Percentiles rank a stretch among this genome's conserved stretches.
Conservation (phyloP, 92 coral and sea anemone genomes). For the Palythoa grandis region DNA sequence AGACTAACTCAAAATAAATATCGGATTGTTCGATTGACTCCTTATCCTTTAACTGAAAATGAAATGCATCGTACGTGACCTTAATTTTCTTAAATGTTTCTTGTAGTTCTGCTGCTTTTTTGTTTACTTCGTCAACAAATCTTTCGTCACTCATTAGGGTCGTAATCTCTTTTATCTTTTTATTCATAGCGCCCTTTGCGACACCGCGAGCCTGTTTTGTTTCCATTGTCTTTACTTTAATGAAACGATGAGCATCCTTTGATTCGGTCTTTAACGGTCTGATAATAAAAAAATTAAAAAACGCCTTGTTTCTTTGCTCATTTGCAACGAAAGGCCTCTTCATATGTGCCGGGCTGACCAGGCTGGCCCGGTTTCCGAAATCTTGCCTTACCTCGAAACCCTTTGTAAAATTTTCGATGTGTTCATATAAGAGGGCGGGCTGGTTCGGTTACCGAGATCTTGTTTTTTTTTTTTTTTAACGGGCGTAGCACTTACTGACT, state of each 20-base stretch:
- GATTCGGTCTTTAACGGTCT: background rate
- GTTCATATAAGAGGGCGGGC: too few relatives aligned
- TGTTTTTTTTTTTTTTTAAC: too few relatives aligned
- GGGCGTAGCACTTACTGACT: too few relatives aligned
- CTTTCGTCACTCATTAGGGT: slow-evolving; percentile 35
- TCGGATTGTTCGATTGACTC: slow-evolving; percentile 29
- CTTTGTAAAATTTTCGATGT: too few relatives aligned
- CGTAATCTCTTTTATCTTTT: slow-evolving; percentile 44
- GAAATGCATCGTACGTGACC: slow-evolving; percentile 31
- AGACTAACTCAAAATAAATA: background rate
- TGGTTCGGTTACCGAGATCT: too few relatives aligned
- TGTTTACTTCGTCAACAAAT: slow-evolving; percentile 13
- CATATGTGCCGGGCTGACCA: too few relatives aligned
- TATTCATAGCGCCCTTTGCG: slow-evolving; percentile 20
- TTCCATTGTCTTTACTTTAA: background rate
- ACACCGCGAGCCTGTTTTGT: background rate
- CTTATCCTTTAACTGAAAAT: background rate
- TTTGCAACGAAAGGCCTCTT: too few relatives aligned
- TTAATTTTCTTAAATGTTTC: slow-evolving; percentile 26
- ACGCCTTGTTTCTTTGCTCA: background rate
- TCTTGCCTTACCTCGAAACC: too few relatives aligned
- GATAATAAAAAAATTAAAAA: background rate
- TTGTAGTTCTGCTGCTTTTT: slow-evolving; percentile 10
- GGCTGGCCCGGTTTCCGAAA: too few relatives aligned
- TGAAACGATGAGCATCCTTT: background rate